Evolutionary conservation across 2,113 vertebrate genomes (phyloP), one percentile per base, ranked within the genome.

Genomic region (Corythornis vintsioides): DNA sequence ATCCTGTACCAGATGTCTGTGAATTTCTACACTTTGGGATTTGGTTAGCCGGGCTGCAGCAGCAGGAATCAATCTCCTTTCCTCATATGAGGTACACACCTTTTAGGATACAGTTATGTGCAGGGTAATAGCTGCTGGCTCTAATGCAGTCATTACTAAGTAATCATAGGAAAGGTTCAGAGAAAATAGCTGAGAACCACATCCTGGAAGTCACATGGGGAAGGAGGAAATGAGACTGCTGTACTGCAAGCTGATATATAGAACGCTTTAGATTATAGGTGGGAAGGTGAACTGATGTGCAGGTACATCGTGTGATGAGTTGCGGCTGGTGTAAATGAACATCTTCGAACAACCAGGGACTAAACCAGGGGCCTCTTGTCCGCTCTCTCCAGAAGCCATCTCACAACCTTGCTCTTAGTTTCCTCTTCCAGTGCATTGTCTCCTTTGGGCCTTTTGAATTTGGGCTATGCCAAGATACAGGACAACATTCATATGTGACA

Each of bases 261-360:
- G 76, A 83, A 69, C 28, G 11, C 29, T 82, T 66, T 31, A 24
- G 45, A 11, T 26, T 63, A 10, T 7, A 38, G 21, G 13, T 10
- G 25, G 78, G 56, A 71, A 82, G 52, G 25, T 17, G 31, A 24
- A 15, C 73, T 56, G 73, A 24, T 29, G 35, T 61, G 55, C 61
- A 55, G 52, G 29, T 45, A 20, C 14, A 11, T 47, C 0, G 0
- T 0, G 0, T 43, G 57, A 18, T 67, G 22, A 56, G 16, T 38
- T 67, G 52, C 57, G 19, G 48, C 71, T 75, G 61, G 9, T 43
- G 71, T 47, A 64, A 69, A 82, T 20, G 1, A 47, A 9, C 31
- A 18, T 18, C 10, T 6, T 25, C 74, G 28, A 33, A n/a, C 4
- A 2, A 2, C 17, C 2, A 2, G 33, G 21, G 28, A 31, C 38